Conservation (phyloP, 2,113 vertebrate genomes). For the Mormoops blainvillei region DNA sequence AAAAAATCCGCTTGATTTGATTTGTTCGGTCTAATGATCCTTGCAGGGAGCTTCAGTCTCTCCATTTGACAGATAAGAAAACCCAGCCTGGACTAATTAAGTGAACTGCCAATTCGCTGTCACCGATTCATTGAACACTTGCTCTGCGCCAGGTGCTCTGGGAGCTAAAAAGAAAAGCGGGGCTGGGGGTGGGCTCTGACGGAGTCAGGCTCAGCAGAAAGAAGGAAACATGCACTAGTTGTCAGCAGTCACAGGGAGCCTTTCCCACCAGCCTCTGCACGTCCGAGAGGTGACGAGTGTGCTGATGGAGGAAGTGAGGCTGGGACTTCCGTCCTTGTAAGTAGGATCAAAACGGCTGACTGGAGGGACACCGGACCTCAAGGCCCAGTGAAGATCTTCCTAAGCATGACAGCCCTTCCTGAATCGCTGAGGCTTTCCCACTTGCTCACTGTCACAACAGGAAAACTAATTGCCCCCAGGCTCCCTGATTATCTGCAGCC, state of each 20-base stretch:
- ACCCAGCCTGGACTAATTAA: conserved; percentile 21
- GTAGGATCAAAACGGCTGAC: neutral
- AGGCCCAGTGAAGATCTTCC: conserved; percentile 27
- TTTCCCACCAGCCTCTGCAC: rapidly evolving
- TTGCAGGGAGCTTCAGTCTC: neutral
- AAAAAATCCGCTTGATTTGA: neutral
- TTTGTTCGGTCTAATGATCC: neutral
- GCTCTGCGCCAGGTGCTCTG: neutral
- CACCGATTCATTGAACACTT: neutral
- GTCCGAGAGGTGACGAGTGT: neutral
- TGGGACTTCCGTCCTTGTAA: neutral
- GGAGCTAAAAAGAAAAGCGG: neutral
- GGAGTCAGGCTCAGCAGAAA: neutral
- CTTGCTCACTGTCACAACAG: conserved; percentile 55
- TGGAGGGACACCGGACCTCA: neutral
- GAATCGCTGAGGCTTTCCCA: neutral
- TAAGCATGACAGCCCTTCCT: conserved; percentile 19
- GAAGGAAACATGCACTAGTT: neutral
- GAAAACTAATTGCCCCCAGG: conserved; percentile 64
- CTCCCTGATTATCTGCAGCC: conserved; percentile 69
- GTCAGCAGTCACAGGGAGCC: neutral
- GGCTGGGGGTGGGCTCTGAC: neutral
- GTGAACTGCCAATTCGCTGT: neutral
- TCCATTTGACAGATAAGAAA: conserved; percentile 44
- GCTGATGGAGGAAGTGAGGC: neutral